Evolutionary conservation across 2,888 invertebrate genomes (phyloP).

Genomic region (Vanessa cardui): DNA sequence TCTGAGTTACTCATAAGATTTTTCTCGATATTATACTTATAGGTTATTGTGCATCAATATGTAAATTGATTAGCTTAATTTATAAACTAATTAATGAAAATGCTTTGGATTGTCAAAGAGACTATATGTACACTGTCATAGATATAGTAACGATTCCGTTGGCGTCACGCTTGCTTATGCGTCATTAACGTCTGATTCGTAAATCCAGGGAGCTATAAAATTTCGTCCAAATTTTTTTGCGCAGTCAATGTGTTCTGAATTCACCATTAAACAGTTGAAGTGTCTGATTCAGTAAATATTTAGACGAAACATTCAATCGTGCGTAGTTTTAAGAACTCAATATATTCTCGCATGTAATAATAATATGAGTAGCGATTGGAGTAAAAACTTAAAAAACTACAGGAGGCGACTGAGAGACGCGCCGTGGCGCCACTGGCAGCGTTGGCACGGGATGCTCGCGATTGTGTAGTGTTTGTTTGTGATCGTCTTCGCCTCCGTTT

Average conservation of each 20-base stretch:
- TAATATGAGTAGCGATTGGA: slow-evolving; percentile 30
- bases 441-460: slow-evolving; percentile 69
- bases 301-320: not conserved
- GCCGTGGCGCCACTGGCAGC: slow-evolving; percentile 65
- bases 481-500: slow-evolving; percentile 77
- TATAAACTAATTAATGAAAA: not conserved
- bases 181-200: slow-evolving; percentile 33
- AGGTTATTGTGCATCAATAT: too few species aligned
- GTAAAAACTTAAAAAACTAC: slow-evolving; percentile 62
- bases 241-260: slow-evolving; percentile 5
- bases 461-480: slow-evolving; percentile 67
- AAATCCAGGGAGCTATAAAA: slow-evolving; percentile 29
- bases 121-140: not conserved
- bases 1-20: too few species aligned
- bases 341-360: not conserved
- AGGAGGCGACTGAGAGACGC: slow-evolving; percentile 59
- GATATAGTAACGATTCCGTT: not conserved
- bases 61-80: not conserved
- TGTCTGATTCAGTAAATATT: not conserved
- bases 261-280: not conserved
- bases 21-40: too few species aligned
- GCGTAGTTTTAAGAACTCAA: not conserved
- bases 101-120: not conserved
- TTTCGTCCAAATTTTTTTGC: slow-evolving; percentile 30
- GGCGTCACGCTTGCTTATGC: slow-evolving; percentile 30